Evolutionary conservation across 2,888 invertebrate genomes (phyloP), one percentile per base, ranked within the genome.

Genomic region (Lacanobia oleracea): DNA sequence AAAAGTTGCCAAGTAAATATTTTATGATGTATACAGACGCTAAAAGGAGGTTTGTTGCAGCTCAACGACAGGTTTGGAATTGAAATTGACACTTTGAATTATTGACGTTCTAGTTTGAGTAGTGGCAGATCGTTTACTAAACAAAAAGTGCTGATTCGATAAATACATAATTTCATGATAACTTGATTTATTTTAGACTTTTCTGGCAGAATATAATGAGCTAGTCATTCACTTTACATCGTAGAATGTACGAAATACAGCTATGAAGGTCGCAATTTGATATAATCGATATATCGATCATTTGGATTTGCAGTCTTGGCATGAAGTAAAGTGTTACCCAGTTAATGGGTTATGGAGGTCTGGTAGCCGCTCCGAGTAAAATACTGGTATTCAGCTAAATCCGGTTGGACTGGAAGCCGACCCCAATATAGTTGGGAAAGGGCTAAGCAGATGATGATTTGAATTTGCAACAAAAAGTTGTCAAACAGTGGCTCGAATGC

Each of bases 1-100:
- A 78, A 81, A 84, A 69, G 67, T 72, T 63, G 70, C 75, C 18
- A 16, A 4, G 16, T 50, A 37, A 61, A 23, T 67, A 54, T 64
- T 33, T 60, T 61, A 56, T 60, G 40, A 54, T 70, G 50, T n/a
- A 81, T 78, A 53, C 18, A 18, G 78, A 77, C 82, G 33, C 3
- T 57, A 54, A 51, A 65, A 50, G n/a, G 40, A 53, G 68, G 56
- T n/a, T 12, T 43, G 40, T 56, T 51, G 37, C 56, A 62, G 16
- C 9, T 23, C 16, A 53, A 50, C 66, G 78, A 66, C 78, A 77
- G 78, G 50, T 59, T 57, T 40, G 3, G 33, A 62, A 68, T n/a
- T 57, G 56, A 63, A 54, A 50, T 48, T 48, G 27, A 56, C 48
- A 18, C 27, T 51, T 45, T 67, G 64, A 54, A 75, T 63, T 23